A percentile compares a stretch with the other conserved stretches of the same genome.
Evolutionary conservation across 2,888 invertebrate genomes (phyloP).

Genomic region (Lithophane semibrunnea): DNA sequence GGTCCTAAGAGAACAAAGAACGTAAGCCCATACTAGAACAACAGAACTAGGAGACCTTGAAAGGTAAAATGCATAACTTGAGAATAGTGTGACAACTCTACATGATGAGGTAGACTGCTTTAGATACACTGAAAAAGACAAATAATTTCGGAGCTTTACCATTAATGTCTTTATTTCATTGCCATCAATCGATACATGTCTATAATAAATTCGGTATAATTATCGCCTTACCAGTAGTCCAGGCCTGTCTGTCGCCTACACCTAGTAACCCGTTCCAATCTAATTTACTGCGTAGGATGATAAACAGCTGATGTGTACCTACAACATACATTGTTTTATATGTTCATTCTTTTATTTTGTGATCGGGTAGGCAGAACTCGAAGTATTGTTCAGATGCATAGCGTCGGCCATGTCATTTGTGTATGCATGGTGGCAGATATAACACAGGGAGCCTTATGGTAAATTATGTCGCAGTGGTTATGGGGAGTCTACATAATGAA

Average conservation of each 20-base stretch:
- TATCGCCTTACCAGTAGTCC: neutral
- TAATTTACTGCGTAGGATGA: slow-evolving; percentile 43
- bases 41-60: neutral
- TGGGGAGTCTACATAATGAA: neutral
- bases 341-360: neutral
- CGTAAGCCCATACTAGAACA: neutral
- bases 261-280: slow-evolving; percentile 38
- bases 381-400: slow-evolving; percentile 13
- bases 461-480: too few relatives aligned
- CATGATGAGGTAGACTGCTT: neutral
- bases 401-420: neutral
- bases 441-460: slow-evolving; percentile 1
- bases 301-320: slow-evolving; percentile 36
- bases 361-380: slow-evolving; percentile 43
- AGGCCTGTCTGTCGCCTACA: slow-evolving; percentile 42
- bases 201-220: slow-evolving; percentile 32
- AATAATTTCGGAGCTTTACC: neutral
- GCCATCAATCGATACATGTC: slow-evolving; percentile 8
- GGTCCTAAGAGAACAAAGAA: neutral
- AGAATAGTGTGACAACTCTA: too few relatives aligned
- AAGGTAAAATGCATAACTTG: neutral
- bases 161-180: too few relatives aligned
- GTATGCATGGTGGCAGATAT: neutral
- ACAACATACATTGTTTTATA: slow-evolving; percentile 28
- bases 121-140: neutral